Evolutionary conservation across 2,797 vertebrate species (phyloP).

Genomic region (Triplophysa bombifrons): DNA sequence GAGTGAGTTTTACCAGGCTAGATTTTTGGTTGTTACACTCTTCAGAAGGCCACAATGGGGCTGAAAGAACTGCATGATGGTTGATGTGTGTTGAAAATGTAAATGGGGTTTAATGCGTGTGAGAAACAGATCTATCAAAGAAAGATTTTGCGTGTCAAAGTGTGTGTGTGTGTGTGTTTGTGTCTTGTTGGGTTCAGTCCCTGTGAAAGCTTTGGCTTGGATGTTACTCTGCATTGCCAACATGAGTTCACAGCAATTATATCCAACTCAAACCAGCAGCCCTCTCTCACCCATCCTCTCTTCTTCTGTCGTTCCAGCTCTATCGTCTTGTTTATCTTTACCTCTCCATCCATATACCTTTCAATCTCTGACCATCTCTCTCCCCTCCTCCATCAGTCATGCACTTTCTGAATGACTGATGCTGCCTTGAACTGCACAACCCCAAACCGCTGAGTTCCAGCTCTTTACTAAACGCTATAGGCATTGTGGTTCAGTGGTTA

Average conservation of each 20-base stretch:
- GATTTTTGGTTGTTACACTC: neutral
- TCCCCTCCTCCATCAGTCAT: neutral
- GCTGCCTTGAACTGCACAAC: neutral
- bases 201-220: slow-evolving; percentile 35
- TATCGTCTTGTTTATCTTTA: neutral
- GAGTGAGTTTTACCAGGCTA: slow-evolving; percentile 32
- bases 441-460: neutral
- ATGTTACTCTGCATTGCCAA: slow-evolving; percentile 46
- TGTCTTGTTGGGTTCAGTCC: neutral
- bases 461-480: neutral
- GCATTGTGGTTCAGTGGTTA: slow-evolving; percentile 2
- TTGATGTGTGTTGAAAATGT: neutral
- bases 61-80: neutral
- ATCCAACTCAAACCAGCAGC: slow-evolving; percentile 67
- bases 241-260: slow-evolving; percentile 59
- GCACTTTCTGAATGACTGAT: neutral
- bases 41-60: neutral
- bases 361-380: neutral
- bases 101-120: neutral
- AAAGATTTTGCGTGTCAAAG: slow-evolving; percentile 32
- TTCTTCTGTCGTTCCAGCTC: neutral
- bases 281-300: slow-evolving; percentile 34
- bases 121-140: slow-evolving; percentile 21
- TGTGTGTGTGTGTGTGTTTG: slow-evolving; percentile 22
- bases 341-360: neutral